Conservation (phyloP, 2,888 invertebrate genomes). For the Drosophila limbata region DNA sequence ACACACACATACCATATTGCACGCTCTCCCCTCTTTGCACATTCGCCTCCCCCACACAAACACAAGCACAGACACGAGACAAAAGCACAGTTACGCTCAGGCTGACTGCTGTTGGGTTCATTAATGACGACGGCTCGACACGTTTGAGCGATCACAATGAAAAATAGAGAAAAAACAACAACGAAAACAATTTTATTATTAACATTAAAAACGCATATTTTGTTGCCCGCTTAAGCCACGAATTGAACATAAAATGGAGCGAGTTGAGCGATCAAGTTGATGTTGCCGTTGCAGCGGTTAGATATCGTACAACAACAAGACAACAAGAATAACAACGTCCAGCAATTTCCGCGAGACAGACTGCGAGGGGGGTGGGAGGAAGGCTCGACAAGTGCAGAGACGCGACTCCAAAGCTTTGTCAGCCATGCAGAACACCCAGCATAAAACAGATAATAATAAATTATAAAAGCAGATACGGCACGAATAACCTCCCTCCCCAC, state of each 20-base stretch:
- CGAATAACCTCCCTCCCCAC: constrained; percentile 22
- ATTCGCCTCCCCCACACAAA: constrained; percentile 10
- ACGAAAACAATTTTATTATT: constrained; percentile 62
- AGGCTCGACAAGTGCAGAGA: constrained; percentile 19
- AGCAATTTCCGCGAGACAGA: constrained; percentile 55
- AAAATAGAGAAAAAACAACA: constrained; percentile 20
- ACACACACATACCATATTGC: constrained; percentile 43
- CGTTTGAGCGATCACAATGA: constrained; percentile 75
- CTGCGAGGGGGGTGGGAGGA: neutral
- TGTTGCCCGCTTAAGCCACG: constrained; percentile 56
- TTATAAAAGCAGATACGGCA: constrained; percentile 61
- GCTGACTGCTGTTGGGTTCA: constrained; percentile 65
- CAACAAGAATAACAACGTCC: constrained; percentile 26
- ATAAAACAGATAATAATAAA: constrained; percentile 52
- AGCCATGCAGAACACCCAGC: constrained; percentile 62
- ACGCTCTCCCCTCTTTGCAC: constrained; percentile 23
- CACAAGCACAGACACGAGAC: constrained; percentile 34
- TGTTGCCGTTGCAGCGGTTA: constrained; percentile 43
- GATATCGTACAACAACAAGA: constrained; percentile 35
- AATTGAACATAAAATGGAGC: constrained; percentile 48
- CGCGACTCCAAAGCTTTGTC: constrained; percentile 34
- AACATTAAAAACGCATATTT: constrained; percentile 75
- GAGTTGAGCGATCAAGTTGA: constrained; percentile 7
- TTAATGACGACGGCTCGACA: constrained; percentile 75
- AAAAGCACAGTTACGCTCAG: constrained; percentile 76